These are phyloP conservation scores for Nyctibius bracteatus DNA, from an alignment of 2,113 vertebrate species.

Conservation along the genomic window DNA sequence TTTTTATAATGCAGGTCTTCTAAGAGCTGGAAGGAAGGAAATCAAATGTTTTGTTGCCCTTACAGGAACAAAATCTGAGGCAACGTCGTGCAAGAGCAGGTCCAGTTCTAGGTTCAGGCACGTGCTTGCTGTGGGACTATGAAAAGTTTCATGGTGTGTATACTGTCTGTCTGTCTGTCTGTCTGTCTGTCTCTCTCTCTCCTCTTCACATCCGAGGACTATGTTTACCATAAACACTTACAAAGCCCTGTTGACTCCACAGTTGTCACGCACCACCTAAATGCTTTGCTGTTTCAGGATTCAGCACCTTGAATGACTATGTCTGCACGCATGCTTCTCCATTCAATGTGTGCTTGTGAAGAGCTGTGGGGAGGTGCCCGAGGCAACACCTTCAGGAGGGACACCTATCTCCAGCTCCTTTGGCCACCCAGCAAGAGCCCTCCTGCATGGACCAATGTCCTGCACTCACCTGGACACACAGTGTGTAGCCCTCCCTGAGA, in stretches of 20 bases:
- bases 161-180: too few relatives aligned
- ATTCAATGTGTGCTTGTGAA: accelerated
- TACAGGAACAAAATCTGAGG: neutral
- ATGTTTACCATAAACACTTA: neutral
- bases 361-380: neutral
- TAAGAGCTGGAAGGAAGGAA: neutral
- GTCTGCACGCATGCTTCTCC: accelerated
- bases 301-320: neutral
- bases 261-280: neutral
- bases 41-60: neutral
- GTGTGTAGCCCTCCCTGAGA: neutral
- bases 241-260: neutral
- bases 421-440: neutral
- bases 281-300: neutral
- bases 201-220: neutral
- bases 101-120: neutral
- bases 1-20: neutral
- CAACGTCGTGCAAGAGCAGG: neutral
- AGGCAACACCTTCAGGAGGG: neutral
- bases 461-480: neutral
- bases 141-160: neutral
- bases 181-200: too few relatives aligned
- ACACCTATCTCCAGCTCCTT: neutral
- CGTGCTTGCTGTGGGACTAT: accelerated
- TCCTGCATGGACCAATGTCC: neutral